Percentiles rank a stretch among this genome's conserved stretches.
phyloP scores from a whole-genome alignment of 2,113 vertebrate genomes.

The Hippocampus guttulatus region DNA sequence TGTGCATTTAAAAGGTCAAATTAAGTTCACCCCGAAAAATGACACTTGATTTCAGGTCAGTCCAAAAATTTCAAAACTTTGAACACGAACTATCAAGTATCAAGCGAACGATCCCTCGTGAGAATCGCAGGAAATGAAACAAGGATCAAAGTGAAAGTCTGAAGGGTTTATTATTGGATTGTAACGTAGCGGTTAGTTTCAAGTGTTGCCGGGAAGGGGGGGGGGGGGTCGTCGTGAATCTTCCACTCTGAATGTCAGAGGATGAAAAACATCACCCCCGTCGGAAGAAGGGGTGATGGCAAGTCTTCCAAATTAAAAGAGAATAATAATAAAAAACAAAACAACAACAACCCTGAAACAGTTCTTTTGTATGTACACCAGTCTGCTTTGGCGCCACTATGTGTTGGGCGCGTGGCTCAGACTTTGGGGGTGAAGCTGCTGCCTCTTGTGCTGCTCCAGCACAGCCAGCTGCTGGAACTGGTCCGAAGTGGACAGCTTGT shows the following conservation, averaged over 20 bases:
- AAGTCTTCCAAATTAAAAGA: constrained; percentile 27
- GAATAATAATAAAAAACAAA: not conserved
- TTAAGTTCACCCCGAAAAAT: too few relatives aligned
- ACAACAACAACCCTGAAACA: constrained; percentile 35
- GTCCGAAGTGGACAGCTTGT: constrained; percentile 93
- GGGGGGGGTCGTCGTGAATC: constrained; percentile 18
- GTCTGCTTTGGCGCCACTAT: constrained; percentile 39
- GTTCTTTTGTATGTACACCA: constrained; percentile 47
- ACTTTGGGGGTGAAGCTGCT: constrained; percentile 97
- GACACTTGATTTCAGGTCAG: too few relatives aligned
- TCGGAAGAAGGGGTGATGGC: constrained; percentile 33
- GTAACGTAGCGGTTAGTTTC: constrained; percentile 4
- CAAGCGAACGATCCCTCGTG: not conserved
- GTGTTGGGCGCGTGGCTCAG: constrained; percentile 82
- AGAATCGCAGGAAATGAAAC: not conserved
- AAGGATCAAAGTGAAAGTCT: not conserved
- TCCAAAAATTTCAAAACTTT: too few relatives aligned
- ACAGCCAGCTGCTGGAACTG: constrained; percentile 95
- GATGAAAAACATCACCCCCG: constrained; percentile 32
- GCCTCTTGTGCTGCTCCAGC: constrained; percentile 95
- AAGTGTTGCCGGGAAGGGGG: not conserved
- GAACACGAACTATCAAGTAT: not conserved
- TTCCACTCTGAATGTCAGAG: constrained; percentile 66
- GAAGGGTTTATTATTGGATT: constrained; percentile 3
- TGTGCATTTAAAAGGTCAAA: too few relatives aligned